These are phyloP conservation scores for Antennarius maculatus DNA, from an alignment of 2,797 vertebrate genomes.

Conservation along the genomic window DNA sequence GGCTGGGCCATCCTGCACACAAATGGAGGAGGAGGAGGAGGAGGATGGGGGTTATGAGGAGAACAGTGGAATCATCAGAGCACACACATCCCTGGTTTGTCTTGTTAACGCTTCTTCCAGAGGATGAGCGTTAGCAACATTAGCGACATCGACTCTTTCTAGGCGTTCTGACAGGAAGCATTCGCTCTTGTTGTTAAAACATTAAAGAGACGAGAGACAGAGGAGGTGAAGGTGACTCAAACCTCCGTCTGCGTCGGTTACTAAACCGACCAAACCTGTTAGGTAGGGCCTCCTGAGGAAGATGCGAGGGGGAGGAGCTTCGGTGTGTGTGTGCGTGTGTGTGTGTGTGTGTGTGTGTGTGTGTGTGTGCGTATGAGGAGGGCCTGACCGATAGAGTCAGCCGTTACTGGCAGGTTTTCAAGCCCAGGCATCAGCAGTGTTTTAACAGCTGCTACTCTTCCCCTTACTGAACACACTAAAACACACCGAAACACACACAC, in stretches of 20 bases:
- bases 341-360: conserved; percentile 1
- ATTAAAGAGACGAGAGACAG: conserved; percentile 24
- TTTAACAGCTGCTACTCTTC: conserved; percentile 80
- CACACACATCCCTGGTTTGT: conserved; percentile 33
- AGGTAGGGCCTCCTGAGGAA: conserved; percentile 56
- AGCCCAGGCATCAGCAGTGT: conserved; percentile 73
- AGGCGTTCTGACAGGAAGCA: conserved; percentile 25
- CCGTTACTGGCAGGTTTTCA: conserved; percentile 81
- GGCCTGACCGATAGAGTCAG: conserved; percentile 62
- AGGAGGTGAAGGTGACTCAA: conserved; percentile 58
- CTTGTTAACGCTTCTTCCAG: conserved; percentile 53
- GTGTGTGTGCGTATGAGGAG: not conserved
- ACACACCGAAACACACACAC: conserved; percentile 20
- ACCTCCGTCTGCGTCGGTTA: conserved; percentile 57
- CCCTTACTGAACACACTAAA: conserved; percentile 32
- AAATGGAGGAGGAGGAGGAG: conserved; percentile 1
- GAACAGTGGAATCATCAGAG: not conserved
- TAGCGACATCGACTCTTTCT: conserved; percentile 44
- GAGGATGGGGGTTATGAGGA: conserved; percentile 10
- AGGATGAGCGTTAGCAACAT: conserved; percentile 27
- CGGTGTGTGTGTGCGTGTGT: not conserved
- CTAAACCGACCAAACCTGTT: conserved; percentile 75
- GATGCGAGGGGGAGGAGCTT: conserved; percentile 14
- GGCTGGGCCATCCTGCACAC: conserved; percentile 88
- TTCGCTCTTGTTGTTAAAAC: conserved; percentile 34